Base-by-base conservation (phyloP, 2,888 invertebrate genomes). In the Netelia inedita region DNA sequence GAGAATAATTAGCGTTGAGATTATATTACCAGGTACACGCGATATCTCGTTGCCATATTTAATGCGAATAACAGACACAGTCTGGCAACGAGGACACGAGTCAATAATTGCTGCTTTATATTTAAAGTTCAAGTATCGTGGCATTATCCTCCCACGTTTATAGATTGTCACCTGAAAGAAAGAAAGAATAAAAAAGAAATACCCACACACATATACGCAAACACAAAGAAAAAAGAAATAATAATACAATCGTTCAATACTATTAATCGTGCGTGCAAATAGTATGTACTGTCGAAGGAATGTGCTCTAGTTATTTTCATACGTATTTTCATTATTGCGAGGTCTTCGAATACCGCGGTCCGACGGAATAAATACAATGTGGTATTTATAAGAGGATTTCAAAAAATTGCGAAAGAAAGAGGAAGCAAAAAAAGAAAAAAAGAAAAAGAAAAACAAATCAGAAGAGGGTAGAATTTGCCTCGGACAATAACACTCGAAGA, bases 261-360 rank as follows among this genome's bases (percentile, higher is more conserved):
- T 79, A 85, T 85, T 83, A 85, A 85, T 74, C 86, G 85, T 83
- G 85, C 83, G 86, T 82, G 69, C 74, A 81, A 69, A 66, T 71
- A 76, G 68, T 86, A 10, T 23, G 86, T 83, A 81, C 76, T 79
- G 59, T 86, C 79, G 75, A 81, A 84, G 73, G 73, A 79, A 82
- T 81, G 79, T 79, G 66, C 83, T 85, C 75, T 80, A 80, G 83
- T 87, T 87, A 85, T 86, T 87, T 87, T 87, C 86, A 86, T 87
- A 87, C 83, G 82, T 86, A 81, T 85, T 85, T 86, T 86, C 79
- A 84, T 86, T 85, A 85, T 83, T 81, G 79, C 79, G 74, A 6
- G 71, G 71, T 78, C 79, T 79, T 75, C 63, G 75, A 76, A 71
- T 75, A 78, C 63, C 59, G 63, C 43, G 75, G 50, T 78, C 59